Evolutionary conservation across 1,140 invertebrate species (phyloP).

Genomic region (Drosophila kikkawai): DNA sequence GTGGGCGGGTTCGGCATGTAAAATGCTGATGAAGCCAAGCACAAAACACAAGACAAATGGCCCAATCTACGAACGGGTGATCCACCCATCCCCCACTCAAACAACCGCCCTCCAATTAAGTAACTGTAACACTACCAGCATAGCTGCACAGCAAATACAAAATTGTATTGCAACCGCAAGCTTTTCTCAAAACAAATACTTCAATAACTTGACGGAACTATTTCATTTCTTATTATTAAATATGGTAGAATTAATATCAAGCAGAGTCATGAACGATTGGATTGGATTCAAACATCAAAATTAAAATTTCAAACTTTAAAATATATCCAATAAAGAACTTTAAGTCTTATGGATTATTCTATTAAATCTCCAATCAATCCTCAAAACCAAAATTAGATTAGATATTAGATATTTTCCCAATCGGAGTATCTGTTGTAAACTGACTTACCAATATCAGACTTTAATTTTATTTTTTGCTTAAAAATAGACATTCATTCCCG

Average conservation of each 20-base stretch:
- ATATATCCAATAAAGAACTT: background rate
- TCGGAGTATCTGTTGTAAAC: background rate
- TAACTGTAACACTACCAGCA: conserved; percentile 40
- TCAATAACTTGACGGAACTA: background rate
- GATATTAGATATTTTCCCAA: background rate
- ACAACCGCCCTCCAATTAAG: conserved; percentile 18
- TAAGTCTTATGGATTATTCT: background rate
- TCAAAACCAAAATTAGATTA: background rate
- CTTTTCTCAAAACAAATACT: background rate
- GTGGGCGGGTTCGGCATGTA: conserved; percentile 52
- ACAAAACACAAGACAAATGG: conserved; percentile 54
- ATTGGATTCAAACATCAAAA: background rate
- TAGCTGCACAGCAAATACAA: conserved; percentile 5
- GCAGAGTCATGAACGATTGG: background rate
- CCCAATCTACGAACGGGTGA: conserved; percentile 32
- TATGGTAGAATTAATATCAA: background rate
- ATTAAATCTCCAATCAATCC: background rate
- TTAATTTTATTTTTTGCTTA: too few species aligned
- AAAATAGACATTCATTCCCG: too few species aligned
- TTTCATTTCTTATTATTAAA: background rate
- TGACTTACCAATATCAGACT: too few species aligned
- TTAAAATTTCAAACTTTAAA: background rate
- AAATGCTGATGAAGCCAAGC: conserved; percentile 62
- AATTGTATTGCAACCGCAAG: conserved; percentile 10
- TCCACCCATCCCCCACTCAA: conserved; percentile 9